phyloP scores from a whole-genome alignment of 2,888 invertebrate species.

The Ophion slaviceki region DNA sequence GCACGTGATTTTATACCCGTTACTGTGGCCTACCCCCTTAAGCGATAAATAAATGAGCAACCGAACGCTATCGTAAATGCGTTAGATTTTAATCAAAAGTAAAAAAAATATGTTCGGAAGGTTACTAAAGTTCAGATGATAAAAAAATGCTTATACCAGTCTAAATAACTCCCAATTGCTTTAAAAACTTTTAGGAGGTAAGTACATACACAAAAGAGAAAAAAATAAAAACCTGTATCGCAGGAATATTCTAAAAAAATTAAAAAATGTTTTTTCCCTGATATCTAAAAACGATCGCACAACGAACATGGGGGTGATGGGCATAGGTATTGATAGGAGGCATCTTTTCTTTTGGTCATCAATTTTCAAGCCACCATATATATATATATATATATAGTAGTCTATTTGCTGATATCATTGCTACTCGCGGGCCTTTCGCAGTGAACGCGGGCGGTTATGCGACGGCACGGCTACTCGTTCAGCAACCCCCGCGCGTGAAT shows the following conservation, averaged over 20 bases:
- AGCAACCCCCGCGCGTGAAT: constrained; percentile 70
- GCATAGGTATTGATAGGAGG: background rate
- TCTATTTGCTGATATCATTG: constrained; percentile 57
- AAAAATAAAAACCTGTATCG: no score
- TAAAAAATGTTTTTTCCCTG: no score
- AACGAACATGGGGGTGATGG: background rate
- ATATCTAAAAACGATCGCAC: no score
- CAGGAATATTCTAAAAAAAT: no score
- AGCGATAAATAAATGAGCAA: background rate
- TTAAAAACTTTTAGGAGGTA: no score
- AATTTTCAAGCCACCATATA: background rate
- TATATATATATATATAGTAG: background rate
- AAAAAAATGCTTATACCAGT: background rate
- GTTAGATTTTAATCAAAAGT: background rate
- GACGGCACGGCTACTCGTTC: constrained; percentile 79
- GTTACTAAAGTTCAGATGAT: background rate
- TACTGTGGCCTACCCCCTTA: background rate
- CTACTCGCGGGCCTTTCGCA: constrained; percentile 40
- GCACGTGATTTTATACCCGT: no score
- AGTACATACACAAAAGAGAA: no score
- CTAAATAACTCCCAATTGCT: background rate
- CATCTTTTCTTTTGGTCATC: background rate
- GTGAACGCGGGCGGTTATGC: constrained; percentile 73
- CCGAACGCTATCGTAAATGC: background rate
- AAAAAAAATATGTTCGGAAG: background rate